These are phyloP conservation scores for Hippocampus mohnikei DNA, from an alignment of 2,113 vertebrate species.

Conservation along the genomic window DNA sequence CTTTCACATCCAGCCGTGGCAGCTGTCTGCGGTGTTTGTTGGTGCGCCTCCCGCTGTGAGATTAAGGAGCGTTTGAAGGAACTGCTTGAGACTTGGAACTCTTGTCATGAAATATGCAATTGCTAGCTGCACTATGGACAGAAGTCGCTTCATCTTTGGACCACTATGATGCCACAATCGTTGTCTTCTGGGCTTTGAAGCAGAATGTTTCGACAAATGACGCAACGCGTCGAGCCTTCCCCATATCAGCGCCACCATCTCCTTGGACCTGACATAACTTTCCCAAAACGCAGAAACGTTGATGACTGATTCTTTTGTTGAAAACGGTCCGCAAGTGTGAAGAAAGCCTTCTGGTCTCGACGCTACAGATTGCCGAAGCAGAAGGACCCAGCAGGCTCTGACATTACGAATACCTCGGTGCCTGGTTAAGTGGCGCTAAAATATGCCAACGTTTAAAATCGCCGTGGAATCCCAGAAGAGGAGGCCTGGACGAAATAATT, in stretches of 20 bases:
- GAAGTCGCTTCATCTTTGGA: no score
- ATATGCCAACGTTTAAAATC: conserved; percentile 34
- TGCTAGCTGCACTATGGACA: not conserved
- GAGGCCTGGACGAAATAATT: conserved; percentile 33
- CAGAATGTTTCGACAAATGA: not conserved
- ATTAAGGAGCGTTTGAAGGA: conserved; percentile 16
- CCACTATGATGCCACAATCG: not conserved
- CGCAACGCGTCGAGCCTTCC: not conserved
- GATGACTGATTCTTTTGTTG: not conserved
- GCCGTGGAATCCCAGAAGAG: conserved; percentile 9
- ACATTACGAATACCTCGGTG: conserved; percentile 7
- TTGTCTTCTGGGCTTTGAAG: no score
- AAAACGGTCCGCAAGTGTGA: not conserved
- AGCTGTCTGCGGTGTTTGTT: conserved; percentile 27
- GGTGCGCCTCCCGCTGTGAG: conserved; percentile 28
- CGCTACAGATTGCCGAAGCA: not conserved
- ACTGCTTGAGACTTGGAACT: not conserved
- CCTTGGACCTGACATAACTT: no score
- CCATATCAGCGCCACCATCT: not conserved
- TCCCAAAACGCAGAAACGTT: not conserved
- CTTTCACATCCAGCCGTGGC: conserved; percentile 44
- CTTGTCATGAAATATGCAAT: not conserved
- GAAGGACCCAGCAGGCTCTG: conserved; percentile 3
- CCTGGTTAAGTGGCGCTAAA: conserved; percentile 28
- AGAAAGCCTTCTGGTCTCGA: not conserved